Evolutionary conservation across 2,888 invertebrate species (phyloP), one percentile per base, ranked within the genome.

Genomic region (Cataglyphis altisquamis): DNA sequence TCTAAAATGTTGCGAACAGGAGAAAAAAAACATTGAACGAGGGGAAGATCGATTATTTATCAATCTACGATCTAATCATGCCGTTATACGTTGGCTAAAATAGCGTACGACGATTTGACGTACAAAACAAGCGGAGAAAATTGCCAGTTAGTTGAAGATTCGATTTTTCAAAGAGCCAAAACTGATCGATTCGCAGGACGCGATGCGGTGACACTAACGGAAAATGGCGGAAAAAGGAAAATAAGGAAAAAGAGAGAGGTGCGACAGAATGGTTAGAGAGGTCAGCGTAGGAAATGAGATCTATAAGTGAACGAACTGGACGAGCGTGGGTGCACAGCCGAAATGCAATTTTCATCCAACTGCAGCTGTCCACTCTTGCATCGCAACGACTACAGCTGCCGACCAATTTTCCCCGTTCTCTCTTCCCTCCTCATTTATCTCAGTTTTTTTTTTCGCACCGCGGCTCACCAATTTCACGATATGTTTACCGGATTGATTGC

Each of bases 401-500:
- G 45, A 62, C 78, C 64, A 72, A 74, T 82, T 82, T 60, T 82
- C 48, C 52, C 72, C 15, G 67, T 29, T 39, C 82, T 66, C 82
- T n/a, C 18, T 4, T 36, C 36, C 12, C 36, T 60, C 48, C 36
- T 66, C 67, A n/a, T 57, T 29, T 68, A 12, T 68, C 32, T 68
- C 32, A 3, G 12, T 78, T 89, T 78, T 89, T 89, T 89, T 83
- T 63, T 32, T 41, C 63, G 25, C 32, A 55, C 60, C 12, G 75
- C 55, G 57, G 29, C 29, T 84, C 86, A 70, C 60, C 86, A 80
- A 83, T 86, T 36, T 60, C 78, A 41, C 83, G 66, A 64, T 84
- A 86, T 91, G 88, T 91, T 92, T 91, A 88, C 89, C 80, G 82
- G 87, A 87, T 85, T 92, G 91, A 92, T 92, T 92, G 92, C 91